phyloP scores from a whole-genome alignment of 2,113 vertebrate species.

The Brachyistius frenatus region DNA sequence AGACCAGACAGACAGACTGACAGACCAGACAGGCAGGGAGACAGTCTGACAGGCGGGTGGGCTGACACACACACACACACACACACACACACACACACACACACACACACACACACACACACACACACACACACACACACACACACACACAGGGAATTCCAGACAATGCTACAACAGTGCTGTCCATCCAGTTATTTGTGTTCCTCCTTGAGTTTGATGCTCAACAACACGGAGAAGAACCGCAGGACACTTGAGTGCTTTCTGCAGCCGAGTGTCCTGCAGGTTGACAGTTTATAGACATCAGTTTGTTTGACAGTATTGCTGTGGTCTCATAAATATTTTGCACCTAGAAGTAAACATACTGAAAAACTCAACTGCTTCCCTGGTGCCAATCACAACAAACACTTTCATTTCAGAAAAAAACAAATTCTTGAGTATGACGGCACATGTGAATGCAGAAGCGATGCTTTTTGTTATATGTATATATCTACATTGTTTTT shows the following conservation, averaged over 20 bases:
- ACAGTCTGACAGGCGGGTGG: constrained; percentile 61
- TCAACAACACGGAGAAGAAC: constrained; percentile 14
- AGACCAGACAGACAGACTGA: constrained; percentile 66
- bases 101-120: constrained; percentile 34
- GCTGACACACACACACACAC: constrained; percentile 35
- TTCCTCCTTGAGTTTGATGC: constrained; percentile 44
- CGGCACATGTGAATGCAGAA: too few species aligned
- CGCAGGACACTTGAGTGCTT: constrained; percentile 9
- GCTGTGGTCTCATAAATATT: background rate
- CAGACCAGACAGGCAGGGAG: constrained; percentile 71
- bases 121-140: constrained; percentile 27
- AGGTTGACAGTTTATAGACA: background rate
- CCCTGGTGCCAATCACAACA: too few species aligned
- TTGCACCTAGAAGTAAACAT: too few species aligned
- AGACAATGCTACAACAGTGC: constrained; percentile 66
- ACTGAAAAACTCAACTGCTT: too few species aligned
- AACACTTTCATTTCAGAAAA: too few species aligned
- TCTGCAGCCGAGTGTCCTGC: background rate
- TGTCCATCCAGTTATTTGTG: constrained; percentile 36
- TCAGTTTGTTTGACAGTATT: too few species aligned
- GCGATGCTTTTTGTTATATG: too few species aligned
- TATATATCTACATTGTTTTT: too few species aligned
- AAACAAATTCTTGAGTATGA: too few species aligned
- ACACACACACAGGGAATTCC: constrained; percentile 53
- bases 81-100: constrained; percentile 38